Percentiles rank a stretch among this genome's conserved stretches.
phyloP scores from a whole-genome alignment of 1,140 invertebrate genomes.

The Drosophila kepulauana region DNA sequence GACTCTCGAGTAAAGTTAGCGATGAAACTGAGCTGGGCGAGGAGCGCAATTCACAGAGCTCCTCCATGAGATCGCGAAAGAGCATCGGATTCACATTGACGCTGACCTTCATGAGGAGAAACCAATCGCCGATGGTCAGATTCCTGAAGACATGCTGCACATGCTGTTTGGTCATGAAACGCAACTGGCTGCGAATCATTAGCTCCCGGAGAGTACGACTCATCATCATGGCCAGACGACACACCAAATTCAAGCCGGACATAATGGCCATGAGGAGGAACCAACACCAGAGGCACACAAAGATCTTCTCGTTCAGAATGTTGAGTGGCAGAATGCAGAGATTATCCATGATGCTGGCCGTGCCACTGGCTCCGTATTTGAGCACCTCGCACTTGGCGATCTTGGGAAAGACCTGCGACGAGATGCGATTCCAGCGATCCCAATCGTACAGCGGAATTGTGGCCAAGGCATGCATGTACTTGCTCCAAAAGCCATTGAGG shows the following conservation, averaged over 20 bases:
- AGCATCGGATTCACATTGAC: constrained; percentile 89
- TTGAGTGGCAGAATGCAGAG: constrained; percentile 92
- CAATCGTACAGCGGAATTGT: constrained; percentile 85
- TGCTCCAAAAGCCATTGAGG: constrained; percentile 90
- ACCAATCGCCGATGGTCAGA: constrained; percentile 89
- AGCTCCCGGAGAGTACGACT: constrained; percentile 70
- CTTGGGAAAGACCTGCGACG: constrained; percentile 89
- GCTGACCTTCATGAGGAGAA: constrained; percentile 88
- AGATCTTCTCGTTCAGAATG: constrained; percentile 93
- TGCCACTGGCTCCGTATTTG: constrained; percentile 88
- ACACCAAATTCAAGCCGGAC: constrained; percentile 88
- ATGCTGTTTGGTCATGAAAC: constrained; percentile 68
- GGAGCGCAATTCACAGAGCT: constrained; percentile 83
- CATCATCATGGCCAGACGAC: constrained; percentile 79
- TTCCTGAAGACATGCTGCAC: constrained; percentile 56
- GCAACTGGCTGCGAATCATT: constrained; percentile 86
- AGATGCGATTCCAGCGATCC: constrained; percentile 86
- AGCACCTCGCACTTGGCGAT: constrained; percentile 91
- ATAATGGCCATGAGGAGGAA: constrained; percentile 89
- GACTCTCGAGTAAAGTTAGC: constrained; percentile 56
- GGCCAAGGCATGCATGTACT: constrained; percentile 88
- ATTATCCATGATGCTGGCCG: constrained; percentile 88
- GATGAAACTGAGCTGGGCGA: constrained; percentile 48
- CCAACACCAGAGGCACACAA: constrained; percentile 93
- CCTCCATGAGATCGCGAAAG: constrained; percentile 87